Conservation (phyloP, 2,113 vertebrate genomes). For the Lampris incognitus region DNA sequence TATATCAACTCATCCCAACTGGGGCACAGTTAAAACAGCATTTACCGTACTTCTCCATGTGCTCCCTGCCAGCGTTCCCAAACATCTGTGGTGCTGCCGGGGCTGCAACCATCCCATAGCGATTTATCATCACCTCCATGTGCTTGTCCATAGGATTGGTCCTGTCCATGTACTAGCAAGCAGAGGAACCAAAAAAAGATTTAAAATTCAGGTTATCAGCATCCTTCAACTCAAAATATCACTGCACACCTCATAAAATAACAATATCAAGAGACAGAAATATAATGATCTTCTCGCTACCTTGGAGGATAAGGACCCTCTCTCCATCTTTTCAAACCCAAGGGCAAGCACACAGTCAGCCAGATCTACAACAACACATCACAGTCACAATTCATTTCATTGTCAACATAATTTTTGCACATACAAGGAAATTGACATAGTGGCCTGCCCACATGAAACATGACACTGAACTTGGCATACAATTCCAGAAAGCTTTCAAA, state of each 20-base stretch:
- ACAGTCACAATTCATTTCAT: background rate
- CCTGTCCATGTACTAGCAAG: slow-evolving; percentile 81
- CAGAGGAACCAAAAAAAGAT: background rate
- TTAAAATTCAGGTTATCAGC: too few species aligned
- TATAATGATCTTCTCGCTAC: slow-evolving; percentile 67
- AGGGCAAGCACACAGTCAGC: slow-evolving; percentile 92
- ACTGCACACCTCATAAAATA: background rate
- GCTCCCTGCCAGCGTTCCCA: slow-evolving; percentile 89
- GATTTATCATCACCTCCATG: slow-evolving; percentile 87
- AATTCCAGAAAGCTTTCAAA: too few species aligned
- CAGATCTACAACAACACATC: slow-evolving; percentile 80
- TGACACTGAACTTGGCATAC: too few species aligned
- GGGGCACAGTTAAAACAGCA: background rate
- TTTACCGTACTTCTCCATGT: slow-evolving; percentile 96
- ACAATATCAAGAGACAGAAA: background rate
- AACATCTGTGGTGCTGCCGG: slow-evolving; percentile 90
- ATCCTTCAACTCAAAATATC: too few species aligned
- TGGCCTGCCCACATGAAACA: too few species aligned
- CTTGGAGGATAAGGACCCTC: slow-evolving; percentile 77
- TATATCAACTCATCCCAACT: background rate
- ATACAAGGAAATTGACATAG: too few species aligned
- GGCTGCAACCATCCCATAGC: slow-evolving; percentile 82
- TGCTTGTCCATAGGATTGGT: slow-evolving; percentile 91
- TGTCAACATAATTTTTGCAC: too few species aligned
- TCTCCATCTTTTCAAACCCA: slow-evolving; percentile 96